Percentiles rank a stretch among this genome's conserved stretches.
phyloP scores from a whole-genome alignment of 2,113 vertebrate species.

The Ia io region DNA sequence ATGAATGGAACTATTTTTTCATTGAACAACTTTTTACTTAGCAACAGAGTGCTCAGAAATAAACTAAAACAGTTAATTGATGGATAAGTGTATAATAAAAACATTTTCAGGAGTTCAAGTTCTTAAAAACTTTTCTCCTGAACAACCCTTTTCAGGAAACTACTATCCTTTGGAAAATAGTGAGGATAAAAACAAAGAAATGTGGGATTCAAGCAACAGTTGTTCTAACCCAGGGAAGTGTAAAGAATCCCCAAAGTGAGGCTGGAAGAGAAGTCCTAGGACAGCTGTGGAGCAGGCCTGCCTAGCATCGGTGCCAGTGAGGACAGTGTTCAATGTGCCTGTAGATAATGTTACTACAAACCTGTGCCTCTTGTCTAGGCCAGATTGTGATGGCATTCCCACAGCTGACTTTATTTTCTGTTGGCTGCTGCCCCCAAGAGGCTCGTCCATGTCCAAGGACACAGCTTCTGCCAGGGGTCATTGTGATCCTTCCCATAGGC shows the following conservation, averaged over 20 bases:
- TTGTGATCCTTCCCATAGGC: background rate
- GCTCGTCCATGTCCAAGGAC: background rate
- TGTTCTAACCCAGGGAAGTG: background rate
- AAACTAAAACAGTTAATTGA: background rate
- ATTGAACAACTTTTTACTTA: background rate
- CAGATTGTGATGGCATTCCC: background rate
- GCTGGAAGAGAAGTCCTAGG: background rate
- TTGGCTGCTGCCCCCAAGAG: background rate
- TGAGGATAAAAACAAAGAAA: background rate
- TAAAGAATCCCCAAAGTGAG: background rate
- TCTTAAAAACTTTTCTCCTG: background rate
- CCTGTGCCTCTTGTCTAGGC: background rate
- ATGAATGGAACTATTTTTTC: background rate
- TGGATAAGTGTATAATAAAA: background rate
- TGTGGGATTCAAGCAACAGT: background rate
- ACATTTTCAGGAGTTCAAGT: background rate
- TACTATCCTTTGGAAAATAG: background rate
- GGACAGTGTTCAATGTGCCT: background rate
- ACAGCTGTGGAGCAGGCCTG: background rate
- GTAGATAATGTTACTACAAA: background rate
- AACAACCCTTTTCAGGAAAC: background rate
- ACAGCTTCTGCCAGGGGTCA: background rate
- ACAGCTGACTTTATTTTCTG: background rate
- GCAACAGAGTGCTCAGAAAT: background rate
- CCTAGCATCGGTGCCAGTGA: background rate